Evolutionary conservation across 2,113 vertebrate genomes (phyloP).

Genomic region (Ahaetulla prasina): DNA sequence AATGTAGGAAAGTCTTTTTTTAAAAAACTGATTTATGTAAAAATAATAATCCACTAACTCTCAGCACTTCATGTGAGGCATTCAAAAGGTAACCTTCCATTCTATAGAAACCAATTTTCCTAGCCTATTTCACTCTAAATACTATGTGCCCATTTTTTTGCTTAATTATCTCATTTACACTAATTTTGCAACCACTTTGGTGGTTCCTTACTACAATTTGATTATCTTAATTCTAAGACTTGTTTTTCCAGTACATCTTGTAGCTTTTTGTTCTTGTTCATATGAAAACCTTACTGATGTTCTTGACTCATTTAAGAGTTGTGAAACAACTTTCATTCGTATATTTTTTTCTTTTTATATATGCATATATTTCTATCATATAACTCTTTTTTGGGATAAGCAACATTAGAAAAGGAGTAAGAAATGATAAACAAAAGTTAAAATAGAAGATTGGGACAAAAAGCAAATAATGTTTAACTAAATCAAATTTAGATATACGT

Average conservation of each 20-base stretch:
- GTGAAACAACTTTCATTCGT: background rate
- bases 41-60: background rate
- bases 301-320: background rate
- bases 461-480: background rate
- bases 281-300: background rate
- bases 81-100: background rate
- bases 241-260: background rate
- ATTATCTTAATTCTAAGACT: background rate
- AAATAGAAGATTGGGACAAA: background rate
- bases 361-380: background rate
- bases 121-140: background rate
- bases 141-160: background rate
- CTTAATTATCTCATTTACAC: background rate
- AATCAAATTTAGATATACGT: background rate
- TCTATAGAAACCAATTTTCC: background rate
- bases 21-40: constrained; percentile 96
- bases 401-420: background rate
- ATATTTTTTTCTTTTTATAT: background rate
- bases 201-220: background rate
- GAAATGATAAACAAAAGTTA: background rate
- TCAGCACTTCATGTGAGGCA: background rate
- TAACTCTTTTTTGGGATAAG: background rate
- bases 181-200: background rate
- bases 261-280: background rate
- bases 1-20: constrained; percentile 94